A percentile compares a stretch with the other conserved stretches of the same genome.
Evolutionary conservation across 2,888 invertebrate genomes (phyloP).

Genomic region (Brenthis hecate): DNA sequence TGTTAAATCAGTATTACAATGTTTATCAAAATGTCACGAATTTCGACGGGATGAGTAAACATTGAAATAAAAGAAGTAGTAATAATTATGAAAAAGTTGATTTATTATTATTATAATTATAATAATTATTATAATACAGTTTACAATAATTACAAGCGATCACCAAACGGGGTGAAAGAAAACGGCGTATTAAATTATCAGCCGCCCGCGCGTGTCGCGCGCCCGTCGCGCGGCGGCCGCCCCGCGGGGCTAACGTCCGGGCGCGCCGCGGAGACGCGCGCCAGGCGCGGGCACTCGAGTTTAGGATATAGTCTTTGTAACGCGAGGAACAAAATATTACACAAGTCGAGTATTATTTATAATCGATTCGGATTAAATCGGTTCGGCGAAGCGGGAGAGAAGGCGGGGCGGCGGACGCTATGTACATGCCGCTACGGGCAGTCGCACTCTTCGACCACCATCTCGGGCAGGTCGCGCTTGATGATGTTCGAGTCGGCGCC

Average conservation of each 20-base stretch:
- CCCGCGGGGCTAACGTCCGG: slow-evolving; percentile 71
- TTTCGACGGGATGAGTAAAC: neutral
- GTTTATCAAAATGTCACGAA: too few relatives aligned
- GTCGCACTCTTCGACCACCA: slow-evolving; percentile 98
- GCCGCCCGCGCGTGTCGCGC: slow-evolving; percentile 83
- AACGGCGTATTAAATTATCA: slow-evolving; percentile 80
- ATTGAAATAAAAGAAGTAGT: slow-evolving; percentile 65
- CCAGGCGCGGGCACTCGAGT: slow-evolving; percentile 54
- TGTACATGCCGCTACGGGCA: slow-evolving; percentile 87
- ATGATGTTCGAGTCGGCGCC: slow-evolving; percentile 94
- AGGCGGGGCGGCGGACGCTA: slow-evolving; percentile 55
- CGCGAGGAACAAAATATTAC: slow-evolving; percentile 82
- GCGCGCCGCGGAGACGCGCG: slow-evolving; percentile 76
- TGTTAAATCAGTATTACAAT: too few relatives aligned
- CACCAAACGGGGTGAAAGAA: slow-evolving; percentile 82
- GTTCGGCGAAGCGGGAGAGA: slow-evolving; percentile 63
- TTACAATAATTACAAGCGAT: slow-evolving; percentile 83
- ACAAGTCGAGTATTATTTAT: slow-evolving; percentile 81
- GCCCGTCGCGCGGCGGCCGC: slow-evolving; percentile 88
- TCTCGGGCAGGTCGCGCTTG: slow-evolving; percentile 96
- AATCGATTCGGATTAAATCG: slow-evolving; percentile 78
- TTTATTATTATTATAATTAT: slow-evolving; percentile 80
- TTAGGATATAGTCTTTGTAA: slow-evolving; percentile 82
- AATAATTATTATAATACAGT: slow-evolving; percentile 83
- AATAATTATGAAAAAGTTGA: slow-evolving; percentile 83